These are phyloP conservation scores for Tauraco erythrolophus DNA, from an alignment of 2,113 vertebrate species.

Conservation along the genomic window DNA sequence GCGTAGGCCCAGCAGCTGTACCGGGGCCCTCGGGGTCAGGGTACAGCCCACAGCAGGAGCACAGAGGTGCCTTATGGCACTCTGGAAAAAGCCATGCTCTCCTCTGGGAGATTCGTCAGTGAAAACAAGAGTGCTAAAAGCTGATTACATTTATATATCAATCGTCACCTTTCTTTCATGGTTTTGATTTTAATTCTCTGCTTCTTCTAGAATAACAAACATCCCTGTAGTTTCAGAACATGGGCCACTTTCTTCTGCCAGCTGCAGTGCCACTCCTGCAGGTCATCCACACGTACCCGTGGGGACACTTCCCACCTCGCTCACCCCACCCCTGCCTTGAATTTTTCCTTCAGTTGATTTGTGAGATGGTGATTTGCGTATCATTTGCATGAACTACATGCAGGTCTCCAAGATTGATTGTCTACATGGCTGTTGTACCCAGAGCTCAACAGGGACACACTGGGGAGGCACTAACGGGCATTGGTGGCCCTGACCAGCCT, in stretches of 20 bases:
- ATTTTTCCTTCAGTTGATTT: neutral
- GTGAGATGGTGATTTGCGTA: neutral
- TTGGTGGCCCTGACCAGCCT: no score
- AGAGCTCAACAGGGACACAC: rapidly evolving
- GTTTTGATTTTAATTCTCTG: neutral
- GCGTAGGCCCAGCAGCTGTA: neutral
- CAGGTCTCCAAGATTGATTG: neutral
- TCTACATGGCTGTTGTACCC: neutral
- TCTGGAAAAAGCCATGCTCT: neutral
- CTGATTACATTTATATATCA: neutral
- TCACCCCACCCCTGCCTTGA: neutral
- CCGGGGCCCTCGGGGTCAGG: neutral
- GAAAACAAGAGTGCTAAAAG: neutral
- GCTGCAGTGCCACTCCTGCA: no score
- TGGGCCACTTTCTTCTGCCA: neutral
- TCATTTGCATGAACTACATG: neutral
- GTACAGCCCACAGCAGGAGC: neutral
- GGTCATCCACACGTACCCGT: neutral
- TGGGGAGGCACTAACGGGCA: no score
- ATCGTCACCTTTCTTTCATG: rapidly evolving
- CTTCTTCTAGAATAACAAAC: neutral
- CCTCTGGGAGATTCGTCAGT: neutral
- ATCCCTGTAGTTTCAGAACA: neutral
- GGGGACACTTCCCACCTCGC: neutral
- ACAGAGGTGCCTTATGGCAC: neutral